Conservation (phyloP, 2,113 vertebrate genomes). For the Nothocercus nigrocapillus region DNA sequence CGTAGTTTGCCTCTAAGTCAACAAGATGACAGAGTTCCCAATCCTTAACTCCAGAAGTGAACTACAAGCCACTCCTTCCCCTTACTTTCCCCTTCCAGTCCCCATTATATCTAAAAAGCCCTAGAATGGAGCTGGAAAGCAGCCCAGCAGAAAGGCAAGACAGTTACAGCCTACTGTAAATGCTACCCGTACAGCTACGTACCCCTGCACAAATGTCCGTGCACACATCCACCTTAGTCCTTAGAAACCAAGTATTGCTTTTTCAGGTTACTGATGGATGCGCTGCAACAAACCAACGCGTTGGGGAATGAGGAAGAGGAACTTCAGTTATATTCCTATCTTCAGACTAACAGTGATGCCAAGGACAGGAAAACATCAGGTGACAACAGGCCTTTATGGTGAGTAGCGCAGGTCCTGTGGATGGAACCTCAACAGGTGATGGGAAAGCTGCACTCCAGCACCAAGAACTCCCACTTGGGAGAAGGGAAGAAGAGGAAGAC, state of each 20-base stretch:
- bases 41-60: not conserved
- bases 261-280: not conserved
- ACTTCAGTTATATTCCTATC: not conserved
- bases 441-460: not conserved
- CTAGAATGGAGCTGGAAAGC: not conserved
- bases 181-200: not conserved
- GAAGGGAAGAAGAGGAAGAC: not conserved
- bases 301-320: not conserved
- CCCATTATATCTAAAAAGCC: not conserved
- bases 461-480: not conserved
- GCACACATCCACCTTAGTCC: accelerated
- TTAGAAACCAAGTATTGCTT: not conserved
- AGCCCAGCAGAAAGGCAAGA: not conserved
- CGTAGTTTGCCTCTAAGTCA: not conserved
- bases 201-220: not conserved
- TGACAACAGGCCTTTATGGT: not conserved
- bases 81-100: not conserved
- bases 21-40: not conserved
- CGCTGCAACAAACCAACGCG: not conserved
- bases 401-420: not conserved
- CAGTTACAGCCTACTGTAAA: not conserved
- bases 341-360: not conserved
- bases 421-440: not conserved
- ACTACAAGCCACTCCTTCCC: not conserved
- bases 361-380: not conserved